Evolutionary conservation across 2,113 vertebrate genomes (phyloP), one percentile per base, ranked within the genome.

Genomic region (Ondatra zibethicus): DNA sequence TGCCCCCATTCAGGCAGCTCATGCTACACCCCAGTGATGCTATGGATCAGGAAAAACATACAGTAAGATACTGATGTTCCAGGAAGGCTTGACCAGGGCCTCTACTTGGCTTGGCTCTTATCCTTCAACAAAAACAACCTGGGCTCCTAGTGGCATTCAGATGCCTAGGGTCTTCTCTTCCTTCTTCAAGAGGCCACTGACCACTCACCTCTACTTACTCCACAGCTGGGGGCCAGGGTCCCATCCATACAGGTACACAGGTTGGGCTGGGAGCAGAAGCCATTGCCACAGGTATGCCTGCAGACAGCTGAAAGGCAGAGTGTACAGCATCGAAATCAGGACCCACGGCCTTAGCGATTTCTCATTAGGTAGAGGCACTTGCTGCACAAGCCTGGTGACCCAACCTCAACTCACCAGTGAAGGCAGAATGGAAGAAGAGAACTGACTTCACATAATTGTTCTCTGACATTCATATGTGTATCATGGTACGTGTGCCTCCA

Each of bases 1-100:
- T 99, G 39, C 99, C 99, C 0, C 99, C 99, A 0, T 99, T 99
- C 99, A 99, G 99, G 95, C 99, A 99, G n/a, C 99, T 98, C 97
- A 99, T 98, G 0, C 98, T 99, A 97, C 99, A 99, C 92, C 99
- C 99, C 84, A 99, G 98, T 93, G 78, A 82, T 82, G 99, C 99
- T 99, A 97, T 1, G 88, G 87, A 88, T 19, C 3, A 55, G 16
- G 1, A 10, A 29, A 42, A 50, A 76, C 52, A n/a, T 6, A 27
- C 23, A 45, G 77, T 47, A 13, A 82, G 65, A 42, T 19, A 21
- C 5, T 2, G 21, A 1, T 2, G 27, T 39, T 4, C 0, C 0
- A 4, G 14, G 23, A 58, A 63, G 27, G 29, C 2, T 29, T 52
- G 39, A 10, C n/a, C 0, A 33, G 29, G 39, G 9, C 25, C 13